Percentiles rank a stretch among this genome's conserved stretches.
Conservation (phyloP, 64 coral and sea anemone genomes). For the Pocillopora damicornis region DNA sequence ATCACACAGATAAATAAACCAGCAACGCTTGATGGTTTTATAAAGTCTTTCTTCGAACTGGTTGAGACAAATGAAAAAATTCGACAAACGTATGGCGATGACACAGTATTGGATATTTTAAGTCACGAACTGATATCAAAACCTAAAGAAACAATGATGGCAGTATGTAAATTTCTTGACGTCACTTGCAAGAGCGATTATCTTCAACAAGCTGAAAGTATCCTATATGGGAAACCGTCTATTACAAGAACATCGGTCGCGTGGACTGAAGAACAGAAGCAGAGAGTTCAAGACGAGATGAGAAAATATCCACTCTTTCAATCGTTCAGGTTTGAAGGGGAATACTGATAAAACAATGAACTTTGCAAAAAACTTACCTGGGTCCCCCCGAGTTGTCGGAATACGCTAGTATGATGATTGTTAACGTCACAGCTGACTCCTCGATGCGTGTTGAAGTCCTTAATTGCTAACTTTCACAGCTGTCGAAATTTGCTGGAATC, state of each 20-base stretch:
- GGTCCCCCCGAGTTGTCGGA: not conserved
- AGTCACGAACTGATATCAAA: conserved; percentile 45
- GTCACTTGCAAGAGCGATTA: conserved; percentile 32
- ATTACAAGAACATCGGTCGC: conserved; percentile 40
- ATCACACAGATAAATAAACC: conserved; percentile 18
- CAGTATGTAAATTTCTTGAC: conserved; percentile 34
- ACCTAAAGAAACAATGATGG: conserved; percentile 37
- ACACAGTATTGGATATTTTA: conserved; percentile 11
- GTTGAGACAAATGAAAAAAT: conserved; percentile 28
- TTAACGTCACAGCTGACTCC: not conserved
- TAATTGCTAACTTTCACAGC: no score
- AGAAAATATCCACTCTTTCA: conserved; percentile 38
- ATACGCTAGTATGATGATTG: not conserved
- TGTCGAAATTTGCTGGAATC: no score
- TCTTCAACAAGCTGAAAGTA: conserved; percentile 34
- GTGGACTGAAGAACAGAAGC: conserved; percentile 43
- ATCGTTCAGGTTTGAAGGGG: conserved; percentile 19
- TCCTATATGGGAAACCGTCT: conserved; percentile 42
- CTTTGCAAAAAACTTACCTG: not conserved
- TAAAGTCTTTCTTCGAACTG: conserved; percentile 28
- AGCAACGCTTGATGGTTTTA: not conserved
- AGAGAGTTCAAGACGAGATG: conserved; percentile 19
- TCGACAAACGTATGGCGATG: not conserved
- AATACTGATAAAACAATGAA: no score
- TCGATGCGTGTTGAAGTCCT: not conserved